Percentiles rank a stretch among this genome's conserved stretches.
Evolutionary conservation across 2,888 invertebrate species (phyloP).

Genomic region (Mimas tiliae): DNA sequence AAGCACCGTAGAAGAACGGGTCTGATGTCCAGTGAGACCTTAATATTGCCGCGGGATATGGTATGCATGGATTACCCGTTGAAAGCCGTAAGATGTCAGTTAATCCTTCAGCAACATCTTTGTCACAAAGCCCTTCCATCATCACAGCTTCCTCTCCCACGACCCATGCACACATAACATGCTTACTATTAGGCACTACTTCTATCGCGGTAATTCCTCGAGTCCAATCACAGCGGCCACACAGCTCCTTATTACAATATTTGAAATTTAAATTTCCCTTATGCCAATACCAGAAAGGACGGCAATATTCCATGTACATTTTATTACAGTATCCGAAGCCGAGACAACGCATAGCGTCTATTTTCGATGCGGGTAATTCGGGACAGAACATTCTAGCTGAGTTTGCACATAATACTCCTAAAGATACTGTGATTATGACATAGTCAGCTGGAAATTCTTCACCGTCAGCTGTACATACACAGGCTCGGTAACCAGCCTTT

Average conservation of each 20-base stretch:
- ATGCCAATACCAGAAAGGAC: slow-evolving; percentile 90
- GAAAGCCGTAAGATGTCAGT: slow-evolving; percentile 86
- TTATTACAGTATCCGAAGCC: slow-evolving; percentile 91
- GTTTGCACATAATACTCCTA: slow-evolving; percentile 89
- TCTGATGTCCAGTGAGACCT: slow-evolving; percentile 90
- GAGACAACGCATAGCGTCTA: slow-evolving; percentile 87
- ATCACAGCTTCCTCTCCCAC: slow-evolving; percentile 87
- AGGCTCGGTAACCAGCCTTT: slow-evolving; percentile 73
- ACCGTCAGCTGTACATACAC: slow-evolving; percentile 88
- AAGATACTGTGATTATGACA: slow-evolving; percentile 90
- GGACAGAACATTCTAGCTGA: slow-evolving; percentile 89
- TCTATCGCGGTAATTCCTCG: slow-evolving; percentile 89
- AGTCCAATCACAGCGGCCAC: slow-evolving; percentile 87
- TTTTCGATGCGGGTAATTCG: slow-evolving; percentile 87
- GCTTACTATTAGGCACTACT: slow-evolving; percentile 87
- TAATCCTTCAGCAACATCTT: slow-evolving; percentile 86
- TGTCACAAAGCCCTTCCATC: slow-evolving; percentile 88
- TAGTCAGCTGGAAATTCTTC: slow-evolving; percentile 90
- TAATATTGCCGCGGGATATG: slow-evolving; percentile 87
- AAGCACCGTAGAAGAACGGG: slow-evolving; percentile 89
- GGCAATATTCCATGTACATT: slow-evolving; percentile 90
- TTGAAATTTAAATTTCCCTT: slow-evolving; percentile 87
- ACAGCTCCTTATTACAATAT: slow-evolving; percentile 83
- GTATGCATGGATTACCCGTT: slow-evolving; percentile 85
- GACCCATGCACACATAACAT: slow-evolving; percentile 89